Conservation (phyloP, 37 sponge, comb jelly and placozoan genomes). For the Aphrocallistes beatrix region DNA sequence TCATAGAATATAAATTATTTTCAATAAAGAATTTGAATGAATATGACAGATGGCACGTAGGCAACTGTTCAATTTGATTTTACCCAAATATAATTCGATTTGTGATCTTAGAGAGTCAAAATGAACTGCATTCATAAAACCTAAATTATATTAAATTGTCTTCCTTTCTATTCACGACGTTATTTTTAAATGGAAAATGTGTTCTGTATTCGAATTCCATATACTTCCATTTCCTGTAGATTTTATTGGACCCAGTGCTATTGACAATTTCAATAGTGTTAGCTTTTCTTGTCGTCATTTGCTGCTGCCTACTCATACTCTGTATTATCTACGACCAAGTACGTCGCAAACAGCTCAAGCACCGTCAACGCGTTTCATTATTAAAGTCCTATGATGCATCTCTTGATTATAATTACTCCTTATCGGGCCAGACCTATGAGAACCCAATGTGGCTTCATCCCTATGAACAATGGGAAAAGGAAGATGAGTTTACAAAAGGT, state of each 20-base stretch:
- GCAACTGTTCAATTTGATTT: no score
- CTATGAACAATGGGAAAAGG: constrained; percentile 7
- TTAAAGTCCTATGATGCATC: background rate
- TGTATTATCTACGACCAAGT: background rate
- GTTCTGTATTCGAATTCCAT: no score
- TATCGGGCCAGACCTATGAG: background rate
- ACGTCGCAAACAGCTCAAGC: constrained; percentile 14
- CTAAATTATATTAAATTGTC: no score
- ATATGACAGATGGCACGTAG: no score
- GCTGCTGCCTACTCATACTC: constrained; percentile 7
- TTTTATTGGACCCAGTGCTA: background rate
- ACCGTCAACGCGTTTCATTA: background rate
- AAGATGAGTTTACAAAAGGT: background rate
- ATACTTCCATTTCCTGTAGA: no score
- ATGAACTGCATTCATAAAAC: no score
- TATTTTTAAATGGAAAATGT: no score
- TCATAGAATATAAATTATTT: no score
- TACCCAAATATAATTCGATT: no score
- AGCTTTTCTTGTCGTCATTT: background rate
- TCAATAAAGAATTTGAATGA: no score
- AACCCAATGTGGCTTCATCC: constrained; percentile 7
- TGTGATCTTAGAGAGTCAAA: no score
- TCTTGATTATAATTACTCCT: constrained; percentile 6
- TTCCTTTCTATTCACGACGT: no score
- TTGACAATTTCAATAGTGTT: background rate